Percentiles rank a stretch among this genome's conserved stretches.
These are phyloP conservation scores for Pagetopsis macropterus DNA, from an alignment of 2,797 vertebrate species.

Conservation along the genomic window DNA sequence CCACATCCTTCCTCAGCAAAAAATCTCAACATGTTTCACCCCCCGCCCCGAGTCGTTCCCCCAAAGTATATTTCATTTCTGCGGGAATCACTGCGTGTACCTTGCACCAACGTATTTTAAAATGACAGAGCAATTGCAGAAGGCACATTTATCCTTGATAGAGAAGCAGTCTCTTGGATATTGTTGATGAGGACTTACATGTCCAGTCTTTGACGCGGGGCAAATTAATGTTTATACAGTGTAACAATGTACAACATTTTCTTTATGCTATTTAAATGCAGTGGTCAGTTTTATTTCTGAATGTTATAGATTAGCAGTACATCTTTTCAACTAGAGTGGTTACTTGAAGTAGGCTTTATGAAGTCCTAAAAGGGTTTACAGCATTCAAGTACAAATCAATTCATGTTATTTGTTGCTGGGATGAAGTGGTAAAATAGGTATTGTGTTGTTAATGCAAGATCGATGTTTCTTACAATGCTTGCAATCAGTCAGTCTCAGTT, in stretches of 20 bases:
- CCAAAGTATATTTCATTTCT: too few species aligned
- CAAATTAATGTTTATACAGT: not conserved
- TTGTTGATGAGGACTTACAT: constrained; percentile 59
- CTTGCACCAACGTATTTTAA: constrained; percentile 67
- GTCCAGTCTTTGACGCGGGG: constrained; percentile 42
- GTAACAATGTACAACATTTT: constrained; percentile 1
- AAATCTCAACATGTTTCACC: too few species aligned
- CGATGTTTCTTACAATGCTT: not conserved
- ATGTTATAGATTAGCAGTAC: not conserved
- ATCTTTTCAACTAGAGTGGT: not conserved
- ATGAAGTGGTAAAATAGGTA: not conserved
- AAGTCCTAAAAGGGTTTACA: not conserved
- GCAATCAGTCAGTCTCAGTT: not conserved
- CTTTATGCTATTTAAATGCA: constrained; percentile 8
- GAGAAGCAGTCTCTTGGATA: constrained; percentile 61
- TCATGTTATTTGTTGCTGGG: not conserved
- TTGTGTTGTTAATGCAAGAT: constrained; percentile 1
- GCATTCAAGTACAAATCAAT: not conserved
- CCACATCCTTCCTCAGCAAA: too few species aligned
- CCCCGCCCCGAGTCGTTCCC: too few species aligned
- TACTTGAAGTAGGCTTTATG: not conserved
- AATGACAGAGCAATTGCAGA: constrained; percentile 67
- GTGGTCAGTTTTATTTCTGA: constrained; percentile 9
- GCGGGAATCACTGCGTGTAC: not conserved
- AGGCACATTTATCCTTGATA: constrained; percentile 62